Base-by-base conservation (phyloP, 2,888 invertebrate genomes). In the Serripes groenlandicus region DNA sequence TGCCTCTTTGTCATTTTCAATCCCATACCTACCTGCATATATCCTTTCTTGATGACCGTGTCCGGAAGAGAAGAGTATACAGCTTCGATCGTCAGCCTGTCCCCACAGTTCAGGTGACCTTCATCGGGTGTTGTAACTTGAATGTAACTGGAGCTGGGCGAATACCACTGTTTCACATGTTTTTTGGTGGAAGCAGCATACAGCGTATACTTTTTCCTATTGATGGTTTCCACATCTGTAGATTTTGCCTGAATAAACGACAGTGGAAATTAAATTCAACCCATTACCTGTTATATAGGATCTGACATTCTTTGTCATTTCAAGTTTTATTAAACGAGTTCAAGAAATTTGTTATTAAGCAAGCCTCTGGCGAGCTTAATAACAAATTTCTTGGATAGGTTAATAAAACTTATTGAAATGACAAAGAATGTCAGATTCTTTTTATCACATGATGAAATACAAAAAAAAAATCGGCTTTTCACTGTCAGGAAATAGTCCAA, bases 151-250 rank as follows among this genome's bases (percentile, higher is more conserved):
- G 75, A 79, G 15, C 76, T 78, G 0, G 84, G 86, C 3, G 86
- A 86, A 37, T 80, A 86, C 86, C 86, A 86, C 56, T 86, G 86
- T 62, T 86, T 86, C 26, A 86, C 86, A 42, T 79, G 79, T 26
- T 70, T 60, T 58, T 74, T 78, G 1, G 83, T 37, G 7, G 71
- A 69, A 28, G 86, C 86, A 15, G 84, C 84, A 30, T 77, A 84
- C 34, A 84, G 75, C 30, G 86, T 86, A 69, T 86, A 86, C 30
- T 60, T 58, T n/a, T 80, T 75, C n/a, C 64, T 68, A 52, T 82
- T 76, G 1, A 76, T 78, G 18, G 68, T 58, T 32, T 80, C 84
- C 28, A 75, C 52, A 70, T 86, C 84, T n/a, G 56, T 32, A 15
- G 86, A 82, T 49, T 80, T 81, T 7, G 80, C 86, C 86, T 86